Percentiles rank a stretch among this genome's conserved stretches.
These are phyloP conservation scores for Iselma pallidipennis DNA, from an alignment of 2,888 invertebrate species.

Conservation along the genomic window DNA sequence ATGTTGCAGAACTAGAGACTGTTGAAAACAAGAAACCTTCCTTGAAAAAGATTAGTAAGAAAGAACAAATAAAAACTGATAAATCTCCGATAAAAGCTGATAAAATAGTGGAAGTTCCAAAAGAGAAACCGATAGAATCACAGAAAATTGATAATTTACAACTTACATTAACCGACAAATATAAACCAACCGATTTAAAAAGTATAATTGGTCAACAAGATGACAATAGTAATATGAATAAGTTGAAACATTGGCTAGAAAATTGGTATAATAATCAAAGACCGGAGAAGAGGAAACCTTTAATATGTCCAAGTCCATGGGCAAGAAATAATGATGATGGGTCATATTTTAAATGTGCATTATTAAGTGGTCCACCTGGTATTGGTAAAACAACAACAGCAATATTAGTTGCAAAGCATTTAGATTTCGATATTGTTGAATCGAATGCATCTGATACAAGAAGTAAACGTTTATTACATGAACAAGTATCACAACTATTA, in stretches of 20 bases:
- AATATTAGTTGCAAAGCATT: constrained; percentile 83
- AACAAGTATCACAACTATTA: constrained; percentile 80
- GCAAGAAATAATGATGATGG: constrained; percentile 83
- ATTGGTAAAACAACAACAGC: constrained; percentile 96
- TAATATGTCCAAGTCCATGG: constrained; percentile 75
- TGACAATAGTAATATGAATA: constrained; percentile 85
- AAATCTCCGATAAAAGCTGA: neutral
- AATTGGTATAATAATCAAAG: constrained; percentile 87
- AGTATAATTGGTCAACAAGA: constrained; percentile 94
- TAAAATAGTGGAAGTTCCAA: too few relatives aligned
- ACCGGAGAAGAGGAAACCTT: constrained; percentile 48
- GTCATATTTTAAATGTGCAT: constrained; percentile 86
- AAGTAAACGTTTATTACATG: constrained; percentile 82
- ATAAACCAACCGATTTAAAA: constrained; percentile 82
- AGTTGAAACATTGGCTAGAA: constrained; percentile 83
- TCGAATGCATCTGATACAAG: constrained; percentile 98
- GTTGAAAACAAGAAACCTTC: constrained; percentile 19
- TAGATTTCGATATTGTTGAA: constrained; percentile 89
- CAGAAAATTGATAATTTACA: constrained; percentile 38
- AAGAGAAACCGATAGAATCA: neutral
- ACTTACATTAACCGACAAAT: constrained; percentile 89
- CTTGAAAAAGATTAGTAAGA: constrained; percentile 11
- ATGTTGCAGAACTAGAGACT: neutral
- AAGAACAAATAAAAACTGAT: neutral
- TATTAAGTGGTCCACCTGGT: constrained; percentile 96